These are phyloP conservation scores for Mustelus asterias DNA, from an alignment of 2,113 vertebrate species.

Conservation along the genomic window DNA sequence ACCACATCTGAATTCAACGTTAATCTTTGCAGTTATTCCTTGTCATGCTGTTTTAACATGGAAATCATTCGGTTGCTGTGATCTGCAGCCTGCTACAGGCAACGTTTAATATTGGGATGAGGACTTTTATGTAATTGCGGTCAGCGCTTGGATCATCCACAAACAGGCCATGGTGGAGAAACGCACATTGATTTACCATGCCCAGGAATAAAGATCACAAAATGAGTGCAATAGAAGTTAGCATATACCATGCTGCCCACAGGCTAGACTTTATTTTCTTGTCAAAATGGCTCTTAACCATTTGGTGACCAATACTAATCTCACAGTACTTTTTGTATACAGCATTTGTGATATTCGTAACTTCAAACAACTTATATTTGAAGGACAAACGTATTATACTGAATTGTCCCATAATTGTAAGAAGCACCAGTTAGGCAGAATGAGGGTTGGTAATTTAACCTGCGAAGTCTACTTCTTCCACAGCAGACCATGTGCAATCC, in stretches of 20 bases:
- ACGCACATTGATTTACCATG: conserved; percentile 47
- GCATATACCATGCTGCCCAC: neutral
- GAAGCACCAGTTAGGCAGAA: neutral
- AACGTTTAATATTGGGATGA: conserved; percentile 54
- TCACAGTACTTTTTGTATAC: too few species aligned
- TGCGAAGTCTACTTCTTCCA: neutral
- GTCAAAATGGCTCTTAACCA: neutral
- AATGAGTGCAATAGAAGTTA: conserved; percentile 17
- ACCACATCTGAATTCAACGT: neutral
- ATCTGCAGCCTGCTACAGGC: conserved; percentile 49
- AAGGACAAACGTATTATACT: too few species aligned
- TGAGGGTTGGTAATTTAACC: neutral
- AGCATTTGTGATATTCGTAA: neutral
- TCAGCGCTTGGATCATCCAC: conserved; percentile 50
- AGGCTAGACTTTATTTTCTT: neutral
- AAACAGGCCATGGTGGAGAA: conserved; percentile 46
- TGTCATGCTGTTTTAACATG: conserved; percentile 49
- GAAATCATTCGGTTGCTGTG: conserved; percentile 49
- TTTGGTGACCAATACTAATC: neutral
- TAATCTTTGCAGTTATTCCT: conserved; percentile 45
- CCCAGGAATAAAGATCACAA: conserved; percentile 45
- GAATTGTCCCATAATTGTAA: neutral
- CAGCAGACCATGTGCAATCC: neutral
- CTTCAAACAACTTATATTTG: neutral
- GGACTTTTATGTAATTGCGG: conserved; percentile 55